Conservation (phyloP, 1,140 invertebrate species). For the Phymorhynchus buccinoides region DNA sequence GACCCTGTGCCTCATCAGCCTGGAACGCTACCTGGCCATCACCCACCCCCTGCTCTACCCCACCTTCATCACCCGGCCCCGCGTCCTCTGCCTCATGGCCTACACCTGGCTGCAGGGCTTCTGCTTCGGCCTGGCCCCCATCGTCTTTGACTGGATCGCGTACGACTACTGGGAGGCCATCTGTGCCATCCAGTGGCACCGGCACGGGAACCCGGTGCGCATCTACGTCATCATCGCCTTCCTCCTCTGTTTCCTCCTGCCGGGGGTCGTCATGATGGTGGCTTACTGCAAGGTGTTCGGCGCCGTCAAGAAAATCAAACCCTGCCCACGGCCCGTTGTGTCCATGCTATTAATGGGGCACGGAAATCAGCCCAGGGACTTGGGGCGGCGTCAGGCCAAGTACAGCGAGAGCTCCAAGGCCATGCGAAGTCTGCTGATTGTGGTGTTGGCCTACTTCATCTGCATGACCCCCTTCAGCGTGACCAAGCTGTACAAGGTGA, state of each 20-base stretch:
- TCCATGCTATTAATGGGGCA: not conserved
- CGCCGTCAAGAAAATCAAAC: conserved; percentile 46
- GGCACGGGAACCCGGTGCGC: conserved; percentile 49
- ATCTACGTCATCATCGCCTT: conserved; percentile 70
- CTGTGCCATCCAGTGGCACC: conserved; percentile 71
- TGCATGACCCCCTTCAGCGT: conserved; percentile 73
- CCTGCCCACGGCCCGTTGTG: not conserved
- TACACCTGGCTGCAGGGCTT: conserved; percentile 67
- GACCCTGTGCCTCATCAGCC: conserved; percentile 69
- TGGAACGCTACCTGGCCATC: conserved; percentile 69
- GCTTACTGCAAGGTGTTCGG: conserved; percentile 63
- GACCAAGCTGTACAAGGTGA: conserved; percentile 72
- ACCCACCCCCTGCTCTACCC: conserved; percentile 62
- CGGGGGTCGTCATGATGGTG: conserved; percentile 60
- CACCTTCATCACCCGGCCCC: conserved; percentile 48
- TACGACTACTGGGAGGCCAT: conserved; percentile 73
- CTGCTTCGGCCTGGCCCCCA: conserved; percentile 60
- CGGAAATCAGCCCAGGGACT: not conserved
- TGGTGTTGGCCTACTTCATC: conserved; percentile 69
- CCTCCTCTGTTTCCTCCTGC: conserved; percentile 68
- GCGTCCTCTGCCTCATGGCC: conserved; percentile 51
- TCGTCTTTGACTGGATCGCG: conserved; percentile 63
- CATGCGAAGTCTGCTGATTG: conserved; percentile 66
- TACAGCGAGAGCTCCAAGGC: conserved; percentile 62
- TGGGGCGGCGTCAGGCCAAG: not conserved